phyloP scores from a whole-genome alignment of 2,888 invertebrate genomes.

The Drosophila koepferae region DNA sequence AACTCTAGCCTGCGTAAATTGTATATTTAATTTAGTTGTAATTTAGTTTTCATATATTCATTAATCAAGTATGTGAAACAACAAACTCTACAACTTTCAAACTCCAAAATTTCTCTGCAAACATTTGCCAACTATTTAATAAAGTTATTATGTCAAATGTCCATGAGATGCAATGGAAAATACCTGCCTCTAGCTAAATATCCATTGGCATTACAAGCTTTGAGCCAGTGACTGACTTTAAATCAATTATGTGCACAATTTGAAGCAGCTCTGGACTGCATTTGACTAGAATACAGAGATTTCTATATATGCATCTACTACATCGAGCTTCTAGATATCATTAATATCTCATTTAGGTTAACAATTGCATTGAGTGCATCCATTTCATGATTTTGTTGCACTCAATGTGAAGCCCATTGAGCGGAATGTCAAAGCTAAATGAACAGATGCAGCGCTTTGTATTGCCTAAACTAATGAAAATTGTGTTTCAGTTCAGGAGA shows the following conservation, averaged over 20 bases:
- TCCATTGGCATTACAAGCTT: neutral
- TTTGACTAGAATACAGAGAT: neutral
- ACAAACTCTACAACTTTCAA: neutral
- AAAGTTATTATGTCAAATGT: neutral
- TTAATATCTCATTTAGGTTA: neutral
- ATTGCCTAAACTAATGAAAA: slow-evolving; percentile 13
- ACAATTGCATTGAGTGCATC: slow-evolving; percentile 9
- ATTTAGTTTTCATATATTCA: neutral
- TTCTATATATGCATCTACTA: too few relatives aligned
- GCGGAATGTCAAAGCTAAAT: slow-evolving; percentile 1
- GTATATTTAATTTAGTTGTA: neutral
- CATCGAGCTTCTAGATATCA: too few relatives aligned
- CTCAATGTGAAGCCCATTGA: slow-evolving; percentile 3
- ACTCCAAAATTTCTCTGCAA: neutral
- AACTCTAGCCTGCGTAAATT: too few relatives aligned
- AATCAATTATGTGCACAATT: neutral
- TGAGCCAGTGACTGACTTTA: neutral
- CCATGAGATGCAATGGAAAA: neutral
- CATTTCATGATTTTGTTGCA: neutral
- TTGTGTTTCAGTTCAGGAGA: slow-evolving; percentile 5
- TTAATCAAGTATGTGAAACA: neutral
- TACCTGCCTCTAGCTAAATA: neutral
- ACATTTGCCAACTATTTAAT: neutral
- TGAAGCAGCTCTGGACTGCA: neutral
- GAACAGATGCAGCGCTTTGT: slow-evolving; percentile 19